Conservation (phyloP, 2,888 invertebrate species). For the Rhyacophila evoluta region DNA sequence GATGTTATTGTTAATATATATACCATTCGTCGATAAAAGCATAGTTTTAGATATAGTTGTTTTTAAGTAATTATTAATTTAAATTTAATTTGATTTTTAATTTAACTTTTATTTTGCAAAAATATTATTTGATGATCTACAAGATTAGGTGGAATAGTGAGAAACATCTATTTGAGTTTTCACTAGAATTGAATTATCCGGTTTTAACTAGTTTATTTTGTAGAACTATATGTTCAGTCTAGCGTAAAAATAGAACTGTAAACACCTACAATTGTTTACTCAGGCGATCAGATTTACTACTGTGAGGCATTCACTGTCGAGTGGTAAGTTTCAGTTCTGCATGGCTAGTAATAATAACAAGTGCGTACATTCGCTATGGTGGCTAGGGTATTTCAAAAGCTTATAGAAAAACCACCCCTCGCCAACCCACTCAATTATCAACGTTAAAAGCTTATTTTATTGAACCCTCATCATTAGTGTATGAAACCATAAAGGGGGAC, state of each 20-base stretch:
- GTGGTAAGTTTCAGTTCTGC: constrained; percentile 12
- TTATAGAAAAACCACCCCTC: neutral
- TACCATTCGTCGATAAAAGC: too few relatives aligned
- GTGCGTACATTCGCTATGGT: neutral
- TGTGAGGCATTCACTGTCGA: neutral
- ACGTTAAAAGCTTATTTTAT: constrained; percentile 2
- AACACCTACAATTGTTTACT: neutral
- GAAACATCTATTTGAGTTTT: too few relatives aligned
- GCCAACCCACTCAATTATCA: neutral
- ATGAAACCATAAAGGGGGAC: neutral
- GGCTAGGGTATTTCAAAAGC: neutral
- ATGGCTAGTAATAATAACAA: neutral
- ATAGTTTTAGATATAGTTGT: too few relatives aligned
- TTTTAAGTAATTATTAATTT: too few relatives aligned
- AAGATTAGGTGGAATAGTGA: too few relatives aligned
- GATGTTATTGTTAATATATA: too few relatives aligned
- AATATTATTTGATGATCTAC: too few relatives aligned
- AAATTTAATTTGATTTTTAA: too few relatives aligned
- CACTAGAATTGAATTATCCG: too few relatives aligned
- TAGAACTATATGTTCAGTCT: too few relatives aligned
- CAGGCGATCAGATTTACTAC: neutral
- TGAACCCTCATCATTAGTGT: neutral
- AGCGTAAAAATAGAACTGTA: neutral
- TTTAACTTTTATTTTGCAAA: too few relatives aligned
- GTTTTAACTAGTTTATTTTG: too few relatives aligned